phyloP scores from a whole-genome alignment of 2,113 vertebrate genomes.

The Colistium nudipinnis region DNA sequence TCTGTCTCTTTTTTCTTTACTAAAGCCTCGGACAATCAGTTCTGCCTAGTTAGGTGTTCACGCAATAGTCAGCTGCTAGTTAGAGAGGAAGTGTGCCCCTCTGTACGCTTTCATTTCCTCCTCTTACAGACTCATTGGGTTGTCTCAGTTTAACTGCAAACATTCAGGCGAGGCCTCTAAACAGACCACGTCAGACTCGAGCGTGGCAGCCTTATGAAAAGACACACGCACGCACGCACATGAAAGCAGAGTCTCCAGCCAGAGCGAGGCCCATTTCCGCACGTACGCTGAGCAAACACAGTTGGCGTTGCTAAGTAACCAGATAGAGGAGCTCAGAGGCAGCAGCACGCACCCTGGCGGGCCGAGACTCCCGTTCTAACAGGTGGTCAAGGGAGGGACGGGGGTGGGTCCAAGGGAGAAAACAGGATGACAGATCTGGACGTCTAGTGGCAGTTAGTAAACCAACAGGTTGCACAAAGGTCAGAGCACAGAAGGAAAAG shows the following conservation, averaged over 20 bases:
- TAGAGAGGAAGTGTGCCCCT: constrained; percentile 22
- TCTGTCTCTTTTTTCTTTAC: not conserved
- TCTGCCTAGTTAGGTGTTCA: constrained; percentile 41
- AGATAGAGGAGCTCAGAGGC: constrained; percentile 75
- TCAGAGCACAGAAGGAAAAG: constrained; percentile 48
- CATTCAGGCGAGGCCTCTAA: constrained; percentile 28
- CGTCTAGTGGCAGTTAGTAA: constrained; percentile 35
- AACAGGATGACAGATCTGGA: constrained; percentile 55
- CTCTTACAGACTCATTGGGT: constrained; percentile 28
- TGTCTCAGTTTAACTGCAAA: constrained; percentile 46
- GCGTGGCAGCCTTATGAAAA: constrained; percentile 55
- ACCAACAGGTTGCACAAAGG: constrained; percentile 63
- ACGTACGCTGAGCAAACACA: constrained; percentile 79
- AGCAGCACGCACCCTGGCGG: constrained; percentile 65
- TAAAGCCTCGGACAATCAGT: constrained; percentile 16
- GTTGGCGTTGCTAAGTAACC: constrained; percentile 81
- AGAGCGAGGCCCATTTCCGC: constrained; percentile 68
- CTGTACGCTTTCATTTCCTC: constrained; percentile 48
- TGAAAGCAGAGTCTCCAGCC: constrained; percentile 63
- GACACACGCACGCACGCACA: constrained; percentile 47
- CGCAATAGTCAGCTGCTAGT: constrained; percentile 48
- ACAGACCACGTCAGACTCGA: constrained; percentile 25
- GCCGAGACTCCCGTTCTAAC: constrained; percentile 73
- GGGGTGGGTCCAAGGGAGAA: constrained; percentile 32
- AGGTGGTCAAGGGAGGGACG: constrained; percentile 68